Conservation (phyloP, 1,140 invertebrate species). For the Drosophila parabipectinata region DNA sequence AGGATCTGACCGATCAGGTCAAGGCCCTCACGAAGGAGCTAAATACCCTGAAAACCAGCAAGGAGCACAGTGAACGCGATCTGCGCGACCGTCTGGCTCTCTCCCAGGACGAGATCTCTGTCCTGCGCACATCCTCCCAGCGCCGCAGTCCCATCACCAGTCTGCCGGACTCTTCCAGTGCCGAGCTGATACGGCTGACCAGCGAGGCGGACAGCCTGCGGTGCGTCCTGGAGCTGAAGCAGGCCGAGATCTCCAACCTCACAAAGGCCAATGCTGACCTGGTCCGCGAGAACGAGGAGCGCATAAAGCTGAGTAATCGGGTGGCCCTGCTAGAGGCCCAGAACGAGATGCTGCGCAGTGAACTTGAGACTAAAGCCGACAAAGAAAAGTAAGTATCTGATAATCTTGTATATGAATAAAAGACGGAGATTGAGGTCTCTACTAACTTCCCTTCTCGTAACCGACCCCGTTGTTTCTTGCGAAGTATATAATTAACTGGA, state of each 20-base stretch:
- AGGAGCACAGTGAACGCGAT: conserved; percentile 65
- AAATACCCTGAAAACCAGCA: conserved; percentile 45
- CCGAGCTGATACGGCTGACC: conserved; percentile 84
- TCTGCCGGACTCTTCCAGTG: conserved; percentile 42
- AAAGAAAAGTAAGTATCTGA: conserved; percentile 85
- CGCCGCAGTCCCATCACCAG: conserved; percentile 52
- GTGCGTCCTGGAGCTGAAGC: conserved; percentile 90
- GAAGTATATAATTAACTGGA: not conserved
- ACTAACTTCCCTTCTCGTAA: too few species aligned
- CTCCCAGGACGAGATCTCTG: conserved; percentile 79
- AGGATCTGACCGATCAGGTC: conserved; percentile 67
- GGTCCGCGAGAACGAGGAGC: conserved; percentile 85
- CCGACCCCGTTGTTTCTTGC: too few species aligned
- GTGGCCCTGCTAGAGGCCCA: conserved; percentile 86
- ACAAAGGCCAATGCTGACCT: conserved; percentile 88
- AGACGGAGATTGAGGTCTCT: too few species aligned
- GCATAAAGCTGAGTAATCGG: conserved; percentile 85
- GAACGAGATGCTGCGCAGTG: conserved; percentile 89
- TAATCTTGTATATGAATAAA: not conserved
- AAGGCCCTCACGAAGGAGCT: conserved; percentile 69
- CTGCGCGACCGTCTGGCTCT: conserved; percentile 71
- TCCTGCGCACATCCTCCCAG: conserved; percentile 65
- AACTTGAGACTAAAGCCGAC: conserved; percentile 86
- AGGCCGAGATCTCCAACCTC: conserved; percentile 89
- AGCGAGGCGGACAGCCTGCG: conserved; percentile 90